A percentile compares a stretch with the other conserved stretches of the same genome.
phyloP scores from a whole-genome alignment of 1,140 invertebrate genomes.

The Hypsibius dujardini region DNA sequence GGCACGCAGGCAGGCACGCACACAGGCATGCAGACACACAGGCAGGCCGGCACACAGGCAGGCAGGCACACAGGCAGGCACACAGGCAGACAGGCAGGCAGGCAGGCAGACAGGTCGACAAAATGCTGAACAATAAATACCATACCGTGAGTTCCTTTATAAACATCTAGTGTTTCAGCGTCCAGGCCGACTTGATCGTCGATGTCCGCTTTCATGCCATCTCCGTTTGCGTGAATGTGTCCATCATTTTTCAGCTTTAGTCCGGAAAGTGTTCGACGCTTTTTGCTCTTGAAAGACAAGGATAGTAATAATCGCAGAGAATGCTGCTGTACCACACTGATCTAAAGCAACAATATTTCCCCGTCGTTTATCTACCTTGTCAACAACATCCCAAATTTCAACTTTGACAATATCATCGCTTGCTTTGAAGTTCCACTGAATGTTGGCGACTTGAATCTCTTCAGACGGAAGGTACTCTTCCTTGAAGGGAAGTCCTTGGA shows the following conservation, averaged over 20 bases:
- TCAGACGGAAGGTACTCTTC: constrained; percentile 85
- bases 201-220: no score
- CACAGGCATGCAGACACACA: no score
- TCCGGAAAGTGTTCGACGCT: no score
- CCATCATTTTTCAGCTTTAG: no score
- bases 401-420: constrained; percentile 93
- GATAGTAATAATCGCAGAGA: no score
- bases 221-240: no score
- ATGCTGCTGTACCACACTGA: no score
- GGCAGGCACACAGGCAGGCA: neutral
- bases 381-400: constrained; percentile 95
- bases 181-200: no score
- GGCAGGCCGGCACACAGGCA: neutral
- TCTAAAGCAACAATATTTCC: no score
- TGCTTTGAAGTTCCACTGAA: constrained; percentile 91
- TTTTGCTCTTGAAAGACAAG: no score
- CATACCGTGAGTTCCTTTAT: constrained; percentile 45
- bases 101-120: neutral
- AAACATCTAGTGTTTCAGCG: constrained; percentile 89
- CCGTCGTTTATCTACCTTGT: no score
- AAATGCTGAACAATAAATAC: neutral
- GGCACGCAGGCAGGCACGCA: no score
- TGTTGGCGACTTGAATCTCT: constrained; percentile 84
- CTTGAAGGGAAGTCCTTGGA: constrained; percentile 76
- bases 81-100: neutral